Conservation (phyloP, 2,888 invertebrate genomes). For the Catocala sponsa region DNA sequence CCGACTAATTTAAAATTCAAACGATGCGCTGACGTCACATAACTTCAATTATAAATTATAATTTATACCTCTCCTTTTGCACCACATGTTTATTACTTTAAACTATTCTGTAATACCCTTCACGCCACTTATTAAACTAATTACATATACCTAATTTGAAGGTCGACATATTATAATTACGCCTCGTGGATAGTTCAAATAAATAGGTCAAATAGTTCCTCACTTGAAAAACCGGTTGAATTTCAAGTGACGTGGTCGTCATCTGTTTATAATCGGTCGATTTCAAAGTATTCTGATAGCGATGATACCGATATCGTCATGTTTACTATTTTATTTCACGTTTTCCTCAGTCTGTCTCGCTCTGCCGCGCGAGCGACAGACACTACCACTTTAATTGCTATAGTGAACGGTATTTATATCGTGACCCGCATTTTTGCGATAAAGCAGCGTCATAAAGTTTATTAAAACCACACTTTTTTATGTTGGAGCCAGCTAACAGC, state of each 20-base stretch:
- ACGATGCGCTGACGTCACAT: not conserved
- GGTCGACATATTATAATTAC: constrained; percentile 5
- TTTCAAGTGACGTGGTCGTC: constrained; percentile 37
- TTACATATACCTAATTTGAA: not conserved
- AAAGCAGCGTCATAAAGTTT: constrained; percentile 52
- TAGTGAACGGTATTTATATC: constrained; percentile 68
- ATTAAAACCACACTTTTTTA: constrained; percentile 20
- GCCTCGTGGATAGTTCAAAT: constrained; percentile 11
- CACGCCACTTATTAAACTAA: no score
- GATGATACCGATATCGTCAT: constrained; percentile 61
- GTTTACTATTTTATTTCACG: constrained; percentile 76
- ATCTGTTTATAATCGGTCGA: constrained; percentile 41
- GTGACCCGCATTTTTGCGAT: constrained; percentile 61
- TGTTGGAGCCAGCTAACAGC: not conserved
- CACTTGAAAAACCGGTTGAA: constrained; percentile 28
- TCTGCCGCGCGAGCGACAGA: constrained; percentile 54
- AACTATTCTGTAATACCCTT: no score
- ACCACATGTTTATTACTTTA: no score
- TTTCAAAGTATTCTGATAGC: constrained; percentile 55
- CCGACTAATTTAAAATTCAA: no score
- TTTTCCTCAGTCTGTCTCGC: constrained; percentile 81
- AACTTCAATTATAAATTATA: no score
- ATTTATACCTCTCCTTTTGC: no score
- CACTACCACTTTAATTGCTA: constrained; percentile 59
- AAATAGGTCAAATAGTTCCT: constrained; percentile 28